Evolutionary conservation across 2,797 vertebrate genomes (phyloP), one percentile per base, ranked within the genome.

Genomic region (Molossus molossus): DNA sequence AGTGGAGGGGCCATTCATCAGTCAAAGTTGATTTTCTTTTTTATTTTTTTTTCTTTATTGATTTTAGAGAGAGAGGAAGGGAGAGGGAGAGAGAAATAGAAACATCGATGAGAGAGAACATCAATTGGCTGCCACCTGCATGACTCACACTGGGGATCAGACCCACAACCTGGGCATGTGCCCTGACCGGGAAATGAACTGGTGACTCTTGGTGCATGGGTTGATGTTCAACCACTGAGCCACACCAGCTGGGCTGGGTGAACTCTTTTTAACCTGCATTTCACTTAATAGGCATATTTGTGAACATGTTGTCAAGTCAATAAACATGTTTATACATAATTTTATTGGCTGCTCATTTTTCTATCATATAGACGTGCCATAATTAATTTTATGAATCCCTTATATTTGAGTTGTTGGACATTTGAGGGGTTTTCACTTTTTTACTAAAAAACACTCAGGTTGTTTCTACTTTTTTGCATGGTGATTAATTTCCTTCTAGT

Each of bases 1-100:
- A 86, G 79, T 33, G 92, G 57, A 92, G 33, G 45, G 48, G 33
- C 60, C 29, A 82, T 82, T 96, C 67, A 94, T 65, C 53, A 45
- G 67, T 94, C 85, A 92, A 95, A 96, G 45, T 53, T 96, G n/a
- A 95, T 94, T 96, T 97, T 90, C 86, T 45, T 45, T 45, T 45
- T 45, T 5, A 45, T 45, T 45, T 45, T 45, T 45, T 45, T 53
- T 53, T 53, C 12, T 53, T 13, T 13, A 53, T 53, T 53, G 50
- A 53, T 53, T 53, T 53, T 12, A 45, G 50, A 53, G 50, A 53
- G 50, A 53, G 50, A 53, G 9, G 50, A 53, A 53, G 50, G 9
- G 50, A 53, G 50, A 13, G 50, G 50, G 50, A 13, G 50, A 53
- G 50, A 53, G 50, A 13, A 2, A 53, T 10, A 53, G 50, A 53